Evolutionary conservation across 2,113 vertebrate species (phyloP).

Genomic region (Thryonomys swinderianus): DNA sequence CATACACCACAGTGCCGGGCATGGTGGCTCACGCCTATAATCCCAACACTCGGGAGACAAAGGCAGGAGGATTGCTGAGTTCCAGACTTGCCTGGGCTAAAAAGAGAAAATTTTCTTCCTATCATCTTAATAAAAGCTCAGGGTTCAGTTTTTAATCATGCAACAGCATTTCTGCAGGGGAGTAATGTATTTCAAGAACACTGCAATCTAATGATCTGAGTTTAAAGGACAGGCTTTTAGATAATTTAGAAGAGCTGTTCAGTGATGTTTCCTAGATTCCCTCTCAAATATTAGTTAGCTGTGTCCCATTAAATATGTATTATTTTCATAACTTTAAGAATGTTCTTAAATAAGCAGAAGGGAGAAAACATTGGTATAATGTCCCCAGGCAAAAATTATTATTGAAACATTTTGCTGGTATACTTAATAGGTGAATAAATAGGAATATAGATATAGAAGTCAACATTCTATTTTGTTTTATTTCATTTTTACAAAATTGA

Average conservation of each 20-base stretch:
- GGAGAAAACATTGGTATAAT: not conserved
- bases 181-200: not conserved
- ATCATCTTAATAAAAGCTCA: not conserved
- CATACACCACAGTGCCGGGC: too few species aligned
- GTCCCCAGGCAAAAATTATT: not conserved
- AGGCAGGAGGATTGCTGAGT: too few species aligned
- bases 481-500: not conserved
- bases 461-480: not conserved
- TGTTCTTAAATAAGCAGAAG: not conserved
- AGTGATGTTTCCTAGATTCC: not conserved
- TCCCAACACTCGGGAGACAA: too few species aligned
- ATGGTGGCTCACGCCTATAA: too few species aligned
- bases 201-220: conserved; percentile 14
- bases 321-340: not conserved
- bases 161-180: conserved; percentile 9
- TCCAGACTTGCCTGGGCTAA: too few species aligned
- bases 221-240: not conserved
- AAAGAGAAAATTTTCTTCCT: conserved; percentile 31
- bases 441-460: not conserved
- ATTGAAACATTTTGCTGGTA: not conserved
- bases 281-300: not conserved
- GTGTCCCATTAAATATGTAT: not conserved
- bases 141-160: not conserved
- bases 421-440: not conserved
- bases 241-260: too few species aligned